These are phyloP conservation scores for Pyxicephalus adspersus DNA, from an alignment of 2,113 vertebrate genomes.

Conservation along the genomic window DNA sequence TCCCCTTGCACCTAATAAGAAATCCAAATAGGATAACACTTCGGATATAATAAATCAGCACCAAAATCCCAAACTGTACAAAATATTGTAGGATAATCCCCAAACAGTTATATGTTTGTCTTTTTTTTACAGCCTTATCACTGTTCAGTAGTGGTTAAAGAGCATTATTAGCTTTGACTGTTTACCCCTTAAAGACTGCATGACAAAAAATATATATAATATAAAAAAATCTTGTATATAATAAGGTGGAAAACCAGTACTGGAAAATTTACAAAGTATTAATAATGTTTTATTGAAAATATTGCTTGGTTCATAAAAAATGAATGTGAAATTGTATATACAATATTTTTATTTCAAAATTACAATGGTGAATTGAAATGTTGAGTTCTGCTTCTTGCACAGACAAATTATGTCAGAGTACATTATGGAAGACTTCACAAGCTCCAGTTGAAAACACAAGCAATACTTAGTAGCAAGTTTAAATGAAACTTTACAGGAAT, in stretches of 20 bases:
- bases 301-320: conserved; percentile 72
- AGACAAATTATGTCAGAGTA: conserved; percentile 69
- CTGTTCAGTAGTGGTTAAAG: not conserved
- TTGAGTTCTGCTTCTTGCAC: conserved; percentile 59
- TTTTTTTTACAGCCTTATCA: not conserved
- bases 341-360: conserved; percentile 65
- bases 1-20: too few relatives aligned
- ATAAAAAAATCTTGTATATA: conserved; percentile 61
- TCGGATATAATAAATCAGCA: too few relatives aligned
- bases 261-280: conserved; percentile 69
- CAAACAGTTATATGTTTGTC: too few relatives aligned
- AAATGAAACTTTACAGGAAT: conserved; percentile 47
- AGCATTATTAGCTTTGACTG: conserved; percentile 57
- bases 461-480: conserved; percentile 62
- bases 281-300: conserved; percentile 75
- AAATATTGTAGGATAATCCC: too few relatives aligned
- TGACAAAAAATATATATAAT: conserved; percentile 61
- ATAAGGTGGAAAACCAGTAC: conserved; percentile 59
- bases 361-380: conserved; percentile 62
- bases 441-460: conserved; percentile 69
- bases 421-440: conserved; percentile 73
- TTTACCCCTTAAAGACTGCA: conserved; percentile 78
- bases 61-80: too few relatives aligned
- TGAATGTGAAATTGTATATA: conserved; percentile 70
- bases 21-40: too few relatives aligned